Evolutionary conservation across 2,113 vertebrate genomes (phyloP), one percentile per base, ranked within the genome.

Genomic region (Pedionomus torquatus): DNA sequence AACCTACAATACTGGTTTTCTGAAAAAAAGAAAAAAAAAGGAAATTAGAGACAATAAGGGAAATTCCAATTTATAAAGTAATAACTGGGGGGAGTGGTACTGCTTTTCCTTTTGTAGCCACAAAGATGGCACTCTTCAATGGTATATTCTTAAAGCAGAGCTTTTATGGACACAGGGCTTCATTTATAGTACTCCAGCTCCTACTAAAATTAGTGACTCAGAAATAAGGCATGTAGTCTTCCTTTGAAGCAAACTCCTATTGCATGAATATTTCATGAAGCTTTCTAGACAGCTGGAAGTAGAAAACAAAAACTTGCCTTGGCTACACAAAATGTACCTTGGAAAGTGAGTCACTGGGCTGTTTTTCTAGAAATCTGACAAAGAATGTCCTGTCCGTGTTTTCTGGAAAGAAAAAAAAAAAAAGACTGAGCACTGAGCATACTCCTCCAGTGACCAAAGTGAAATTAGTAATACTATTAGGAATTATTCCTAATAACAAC

Each of bases 211-310:
- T 87, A 88, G 74, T 51, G 65, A 75, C 48, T 93, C 35, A 85
- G 43, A 91, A 93, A 93, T 83, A 79, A 87, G 58, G 48, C 75
- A 31, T 68, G 44, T 64, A 76, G 70, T 21, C 70, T 82, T 87
- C 43, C 37, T 88, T 87, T 93, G 78, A 94, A 90, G 79, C 44
- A 60, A 83, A 39, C 25, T 72, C 30, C 33, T 88, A 13, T 28
- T 12, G 0, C 78, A 77, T 92, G n/a, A 95, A 96, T 95, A 86
- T 83, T 93, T 90, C 49, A 95, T 86, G 14, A 65, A 64, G 37
- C 10, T 72, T 91, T 92, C 63, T 65, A 69, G 66, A 76, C 61
- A 85, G 88, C 92, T 72, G 66, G 57, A 92, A 80, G 13, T 5
- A 72, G 57, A 57, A 94, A 86, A 92, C 78, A 92, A 88, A 95